A percentile compares a stretch with the other conserved stretches of the same genome.
Evolutionary conservation across 2,888 invertebrate genomes (phyloP).

Genomic region (Pachymerium ferrugineum): DNA sequence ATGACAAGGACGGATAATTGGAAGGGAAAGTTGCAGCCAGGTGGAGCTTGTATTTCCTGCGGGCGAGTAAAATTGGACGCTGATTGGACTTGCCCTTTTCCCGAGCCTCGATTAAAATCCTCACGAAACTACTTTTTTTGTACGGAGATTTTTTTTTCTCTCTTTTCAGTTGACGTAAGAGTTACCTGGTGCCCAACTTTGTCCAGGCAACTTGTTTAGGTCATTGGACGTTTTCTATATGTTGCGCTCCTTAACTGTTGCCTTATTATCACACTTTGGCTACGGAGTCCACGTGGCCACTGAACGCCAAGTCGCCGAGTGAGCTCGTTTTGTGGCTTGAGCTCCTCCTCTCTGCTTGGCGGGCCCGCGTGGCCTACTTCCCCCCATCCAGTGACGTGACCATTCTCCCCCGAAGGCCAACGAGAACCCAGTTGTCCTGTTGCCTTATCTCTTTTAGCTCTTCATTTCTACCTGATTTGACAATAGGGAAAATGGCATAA

Average conservation of each 20-base stretch:
- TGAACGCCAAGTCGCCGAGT: constrained; percentile 15
- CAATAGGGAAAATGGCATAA: too few relatives aligned
- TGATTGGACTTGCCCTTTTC: background rate
- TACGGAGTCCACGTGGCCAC: constrained; percentile 18
- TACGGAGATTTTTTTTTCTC: too few relatives aligned
- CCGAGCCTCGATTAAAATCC: constrained; percentile 3
- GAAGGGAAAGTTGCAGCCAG: constrained; percentile 20
- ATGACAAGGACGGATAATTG: constrained; percentile 12
- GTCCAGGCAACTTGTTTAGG: background rate
- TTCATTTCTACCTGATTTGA: background rate
- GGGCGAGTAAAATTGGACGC: constrained; percentile 20
- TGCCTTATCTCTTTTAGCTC: constrained; percentile 12
- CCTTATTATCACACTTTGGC: background rate
- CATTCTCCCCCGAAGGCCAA: constrained; percentile 21
- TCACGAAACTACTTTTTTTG: constrained; percentile 1
- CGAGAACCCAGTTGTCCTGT: constrained; percentile 18
- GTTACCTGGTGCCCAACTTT: background rate
- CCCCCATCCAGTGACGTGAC: constrained; percentile 21
- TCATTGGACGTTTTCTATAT: background rate
- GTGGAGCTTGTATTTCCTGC: constrained; percentile 24
- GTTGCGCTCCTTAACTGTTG: background rate
- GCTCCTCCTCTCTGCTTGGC: constrained; percentile 17
- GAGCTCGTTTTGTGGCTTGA: constrained; percentile 18
- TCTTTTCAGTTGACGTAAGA: background rate
- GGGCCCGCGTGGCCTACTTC: constrained; percentile 14